phyloP scores from a whole-genome alignment of 2,888 invertebrate genomes.

The Margaritifera margaritifera region DNA sequence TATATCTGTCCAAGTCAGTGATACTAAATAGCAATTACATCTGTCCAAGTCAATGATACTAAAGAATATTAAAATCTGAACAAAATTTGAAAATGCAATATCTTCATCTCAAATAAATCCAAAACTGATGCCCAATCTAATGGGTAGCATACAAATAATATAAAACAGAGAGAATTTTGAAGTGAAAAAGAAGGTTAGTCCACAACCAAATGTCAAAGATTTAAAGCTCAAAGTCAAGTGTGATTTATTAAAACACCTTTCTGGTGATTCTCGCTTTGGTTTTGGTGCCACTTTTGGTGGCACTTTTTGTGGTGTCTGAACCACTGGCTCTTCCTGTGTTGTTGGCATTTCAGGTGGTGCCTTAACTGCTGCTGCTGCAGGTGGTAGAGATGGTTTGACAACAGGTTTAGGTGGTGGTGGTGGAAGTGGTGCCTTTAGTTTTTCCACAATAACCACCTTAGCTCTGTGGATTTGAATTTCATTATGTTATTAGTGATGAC shows the following conservation, averaged over 20 bases:
- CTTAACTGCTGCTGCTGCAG: background rate
- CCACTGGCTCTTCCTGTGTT: slow-evolving; percentile 30
- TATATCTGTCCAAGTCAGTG: too few species aligned
- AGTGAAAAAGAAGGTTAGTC: too few species aligned
- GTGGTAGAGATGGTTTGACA: background rate
- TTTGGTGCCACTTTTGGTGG: slow-evolving; percentile 36
- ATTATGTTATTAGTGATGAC: too few species aligned
- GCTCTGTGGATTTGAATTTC: background rate
- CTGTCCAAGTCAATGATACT: too few species aligned
- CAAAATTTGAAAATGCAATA: too few species aligned
- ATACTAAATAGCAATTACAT: too few species aligned
- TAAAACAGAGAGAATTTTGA: too few species aligned
- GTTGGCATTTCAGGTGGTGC: slow-evolving; percentile 36
- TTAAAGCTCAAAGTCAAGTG: background rate
- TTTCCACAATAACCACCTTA: slow-evolving; percentile 6
- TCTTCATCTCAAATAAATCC: too few species aligned
- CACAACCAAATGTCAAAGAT: too few species aligned
- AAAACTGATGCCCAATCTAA: too few species aligned
- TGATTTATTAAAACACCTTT: slow-evolving; percentile 24
- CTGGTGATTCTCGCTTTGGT: slow-evolving; percentile 33
- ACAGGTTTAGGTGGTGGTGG: slow-evolving; percentile 9
- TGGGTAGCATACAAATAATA: too few species aligned
- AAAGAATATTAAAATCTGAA: too few species aligned
- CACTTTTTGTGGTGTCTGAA: slow-evolving; percentile 31
- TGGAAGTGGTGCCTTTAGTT: background rate